Evolutionary conservation across 2,113 vertebrate genomes (phyloP), one percentile per base, ranked within the genome.

Genomic region (Nematolebias whitei): DNA sequence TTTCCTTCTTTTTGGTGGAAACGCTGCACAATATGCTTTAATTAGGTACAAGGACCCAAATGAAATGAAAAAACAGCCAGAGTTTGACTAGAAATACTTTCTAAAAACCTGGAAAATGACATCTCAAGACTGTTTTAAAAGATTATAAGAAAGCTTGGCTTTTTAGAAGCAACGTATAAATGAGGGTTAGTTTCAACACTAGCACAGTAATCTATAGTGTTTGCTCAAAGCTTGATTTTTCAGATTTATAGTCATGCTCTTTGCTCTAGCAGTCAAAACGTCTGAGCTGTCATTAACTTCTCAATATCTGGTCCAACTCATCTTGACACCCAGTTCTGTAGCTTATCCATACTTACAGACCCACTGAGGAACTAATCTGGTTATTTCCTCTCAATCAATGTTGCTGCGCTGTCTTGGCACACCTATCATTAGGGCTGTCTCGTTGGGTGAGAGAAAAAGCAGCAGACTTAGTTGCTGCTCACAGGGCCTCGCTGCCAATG

Each of bases 341-440:
- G 57, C 75, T 79, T 85, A 76, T 86, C 69, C 64, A 12, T 60
- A 58, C 71, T 85, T 71, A 75, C 75, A 80, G 82, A 80, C 74
- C 72, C 79, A 85, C 65, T 70, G 68, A 84, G 56, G 64, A 62
- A 59, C 76, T 89, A 86, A 89, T 91, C 87, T 86, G 79, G 78
- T 89, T 87, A 87, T 88, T 89, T 90, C 85, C 78, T 60, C 40
- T 45, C 43, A 40, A 90, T 84, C 85, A 59, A 83, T 88, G 79
- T 70, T 19, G 8, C 69, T 12, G 55, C 38, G 19, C 65, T 59
- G 56, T 67, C 59, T 59, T 74, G 80, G 76, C 65, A 78, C 78
- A 86, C 65, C 75, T 82, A 74, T 80, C 85, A 85, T 89, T 87
- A 86, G 54, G 65, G 62, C 62, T 71, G 84, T 83, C 65, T 85